These are phyloP conservation scores for Musca vetustissima DNA, from an alignment of 1,140 invertebrate species.

Conservation along the genomic window DNA sequence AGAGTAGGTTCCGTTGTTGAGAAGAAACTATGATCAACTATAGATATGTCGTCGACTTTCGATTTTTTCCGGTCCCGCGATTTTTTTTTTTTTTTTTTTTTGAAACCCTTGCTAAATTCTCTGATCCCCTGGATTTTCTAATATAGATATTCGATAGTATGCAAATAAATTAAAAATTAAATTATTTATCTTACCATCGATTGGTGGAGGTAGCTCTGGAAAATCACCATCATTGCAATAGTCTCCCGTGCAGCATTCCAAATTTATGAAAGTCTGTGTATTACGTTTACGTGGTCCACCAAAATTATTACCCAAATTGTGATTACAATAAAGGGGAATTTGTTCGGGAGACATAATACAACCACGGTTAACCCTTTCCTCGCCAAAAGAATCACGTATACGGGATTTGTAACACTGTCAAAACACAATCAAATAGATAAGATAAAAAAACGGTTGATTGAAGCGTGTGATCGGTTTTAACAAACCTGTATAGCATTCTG, in stretches of 20 bases:
- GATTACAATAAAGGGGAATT: constrained; percentile 67
- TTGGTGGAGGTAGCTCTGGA: constrained; percentile 63
- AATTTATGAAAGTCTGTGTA: constrained; percentile 64
- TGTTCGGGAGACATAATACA: constrained; percentile 71
- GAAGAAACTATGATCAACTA: too few species aligned
- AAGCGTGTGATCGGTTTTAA: background rate
- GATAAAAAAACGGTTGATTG: constrained; percentile 53
- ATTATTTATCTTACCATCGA: constrained; percentile 27
- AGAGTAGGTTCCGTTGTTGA: too few species aligned
- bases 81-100: too few species aligned
- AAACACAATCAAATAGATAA: constrained; percentile 4
- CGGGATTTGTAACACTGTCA: constrained; percentile 77
- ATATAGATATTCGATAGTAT: background rate
- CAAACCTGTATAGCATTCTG: constrained; percentile 58
- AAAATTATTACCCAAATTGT: constrained; percentile 39
- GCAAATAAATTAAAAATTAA: constrained; percentile 3
- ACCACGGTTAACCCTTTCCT: constrained; percentile 67
- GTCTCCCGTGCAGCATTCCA: constrained; percentile 76
- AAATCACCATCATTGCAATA: constrained; percentile 80
- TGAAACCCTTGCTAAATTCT: too few species aligned
- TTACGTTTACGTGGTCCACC: constrained; percentile 62
- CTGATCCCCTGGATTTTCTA: too few species aligned
- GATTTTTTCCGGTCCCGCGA: too few species aligned
- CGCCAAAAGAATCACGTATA: constrained; percentile 67
- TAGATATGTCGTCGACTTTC: too few species aligned